Evolutionary conservation across 92 coral and sea anemone species (phyloP).

Genomic region (Virgularia gustaviana): DNA sequence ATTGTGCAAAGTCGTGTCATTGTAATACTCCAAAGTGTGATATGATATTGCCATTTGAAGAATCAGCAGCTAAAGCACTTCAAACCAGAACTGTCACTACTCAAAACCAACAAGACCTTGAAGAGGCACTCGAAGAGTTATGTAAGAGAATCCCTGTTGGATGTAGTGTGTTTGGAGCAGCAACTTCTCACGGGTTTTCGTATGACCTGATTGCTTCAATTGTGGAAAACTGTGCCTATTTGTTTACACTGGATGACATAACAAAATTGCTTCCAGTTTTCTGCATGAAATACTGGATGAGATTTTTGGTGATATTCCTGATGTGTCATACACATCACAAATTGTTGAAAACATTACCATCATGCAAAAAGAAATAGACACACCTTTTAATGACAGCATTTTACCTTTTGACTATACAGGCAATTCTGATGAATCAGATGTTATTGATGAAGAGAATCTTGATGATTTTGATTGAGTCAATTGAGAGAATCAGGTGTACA

Average conservation of each 20-base stretch:
- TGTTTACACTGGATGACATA: constrained; percentile 42
- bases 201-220: constrained; percentile 20
- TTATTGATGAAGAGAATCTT: no score
- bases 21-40: no score
- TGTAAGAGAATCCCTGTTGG: constrained; percentile 12
- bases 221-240: constrained; percentile 22
- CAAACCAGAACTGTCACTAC: constrained; percentile 48
- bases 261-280: constrained; percentile 35
- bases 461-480: no score
- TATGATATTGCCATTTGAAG: no score
- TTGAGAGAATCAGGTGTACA: no score
- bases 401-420: no score
- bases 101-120: constrained; percentile 34
- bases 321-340: constrained; percentile 31
- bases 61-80: no score
- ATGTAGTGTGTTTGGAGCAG: constrained; percentile 13
- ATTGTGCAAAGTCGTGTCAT: constrained; percentile 24
- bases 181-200: constrained; percentile 29
- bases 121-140: constrained; percentile 35
- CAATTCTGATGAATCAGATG: no score
- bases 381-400: no score
- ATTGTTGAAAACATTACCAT: no score
- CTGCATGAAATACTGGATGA: constrained; percentile 41
- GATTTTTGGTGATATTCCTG: constrained; percentile 46
- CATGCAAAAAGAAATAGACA: no score